Percentiles rank a stretch among this genome's conserved stretches.
phyloP scores from a whole-genome alignment of 2,888 invertebrate species.

The Drosophila longiperda region DNA sequence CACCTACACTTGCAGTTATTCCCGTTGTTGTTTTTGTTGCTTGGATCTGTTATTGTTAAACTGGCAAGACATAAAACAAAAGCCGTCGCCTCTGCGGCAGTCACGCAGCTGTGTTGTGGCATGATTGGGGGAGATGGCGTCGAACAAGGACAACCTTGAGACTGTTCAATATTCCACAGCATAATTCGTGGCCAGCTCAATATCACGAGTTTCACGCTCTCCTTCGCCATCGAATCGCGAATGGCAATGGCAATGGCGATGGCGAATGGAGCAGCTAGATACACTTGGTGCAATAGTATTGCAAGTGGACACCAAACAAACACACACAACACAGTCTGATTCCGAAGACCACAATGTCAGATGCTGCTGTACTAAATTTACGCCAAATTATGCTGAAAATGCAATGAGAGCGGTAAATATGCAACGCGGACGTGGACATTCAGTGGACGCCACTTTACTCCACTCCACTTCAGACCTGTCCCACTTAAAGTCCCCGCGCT shows the following conservation, averaged over 20 bases:
- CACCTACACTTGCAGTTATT: slow-evolving; percentile 42
- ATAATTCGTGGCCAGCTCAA: slow-evolving; percentile 74
- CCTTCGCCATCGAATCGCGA: slow-evolving; percentile 10
- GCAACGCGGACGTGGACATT: slow-evolving; percentile 46
- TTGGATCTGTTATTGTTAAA: slow-evolving; percentile 35
- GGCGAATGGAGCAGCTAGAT: slow-evolving; percentile 25
- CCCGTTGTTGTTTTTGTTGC: slow-evolving; percentile 24
- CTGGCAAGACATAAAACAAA: slow-evolving; percentile 49
- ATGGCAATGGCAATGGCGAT: slow-evolving; percentile 16
- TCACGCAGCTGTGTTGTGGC: slow-evolving; percentile 43
- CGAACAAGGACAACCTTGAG: slow-evolving; percentile 65
- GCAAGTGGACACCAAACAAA: slow-evolving; percentile 53
- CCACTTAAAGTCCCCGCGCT: no score
- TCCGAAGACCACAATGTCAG: slow-evolving; percentile 44
- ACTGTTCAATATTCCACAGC: slow-evolving; percentile 74
- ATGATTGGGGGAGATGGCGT: slow-evolving; percentile 7
- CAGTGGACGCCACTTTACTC: not conserved
- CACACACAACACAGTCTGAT: slow-evolving; percentile 11
- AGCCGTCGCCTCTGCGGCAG: slow-evolving; percentile 40
- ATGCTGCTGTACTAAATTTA: slow-evolving; percentile 65
- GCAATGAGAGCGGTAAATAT: slow-evolving; percentile 68
- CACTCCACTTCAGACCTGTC: not conserved
- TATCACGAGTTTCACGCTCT: slow-evolving; percentile 66
- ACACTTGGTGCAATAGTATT: slow-evolving; percentile 31
- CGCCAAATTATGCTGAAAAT: slow-evolving; percentile 80